Base-by-base conservation (phyloP, 1,140 invertebrate species). In the Muscidifurax raptorellus region DNA sequence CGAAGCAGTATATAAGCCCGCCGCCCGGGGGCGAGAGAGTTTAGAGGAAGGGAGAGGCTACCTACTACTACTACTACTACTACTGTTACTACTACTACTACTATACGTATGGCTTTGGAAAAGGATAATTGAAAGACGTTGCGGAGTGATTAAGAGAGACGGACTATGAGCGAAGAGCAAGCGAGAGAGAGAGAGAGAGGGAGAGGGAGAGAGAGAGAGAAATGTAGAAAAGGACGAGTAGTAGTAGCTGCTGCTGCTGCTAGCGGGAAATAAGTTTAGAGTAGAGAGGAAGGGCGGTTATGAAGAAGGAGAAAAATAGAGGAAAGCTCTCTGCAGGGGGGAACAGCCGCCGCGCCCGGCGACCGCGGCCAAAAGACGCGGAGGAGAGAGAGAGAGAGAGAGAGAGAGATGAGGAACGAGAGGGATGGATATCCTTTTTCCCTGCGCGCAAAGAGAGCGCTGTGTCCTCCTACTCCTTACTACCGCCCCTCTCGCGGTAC, bases 401-500 rank as follows among this genome's bases (percentile, higher is more conserved):
- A 86, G 87, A 84, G 86, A 86, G 83, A 87, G 86, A 88, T 87
- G 86, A 87, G 87, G 87, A 86, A 88, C 85, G 72, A 75, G 83
- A 80, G 78, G 83, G 83, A 75, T 78, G 66, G 71, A 83, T 75
- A 77, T 78, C 82, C 75, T 78, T 78, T 78, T 78, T 83, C 75
- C 64, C 82, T 36, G 82, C 40, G 25, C n/a, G 71, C n/a, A 77
- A 52, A 77, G 44, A 40, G 75, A 40, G 22, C 36, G 75, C 22
- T 52, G 75, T 69, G 64, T 28, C 59, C 66, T 69, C 64, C 78
- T 69, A 69, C 66, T 69, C 28, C 66, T 69, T 69, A 22, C 47
- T 36, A 22, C 76, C 47, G 10, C 69, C 77, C 83, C 83, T 80
- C 75, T 7, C 67, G 76, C 47, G 76, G 27, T 59, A 59, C 18